phyloP scores from a whole-genome alignment of 2,888 invertebrate species.

The Spisula solida region DNA sequence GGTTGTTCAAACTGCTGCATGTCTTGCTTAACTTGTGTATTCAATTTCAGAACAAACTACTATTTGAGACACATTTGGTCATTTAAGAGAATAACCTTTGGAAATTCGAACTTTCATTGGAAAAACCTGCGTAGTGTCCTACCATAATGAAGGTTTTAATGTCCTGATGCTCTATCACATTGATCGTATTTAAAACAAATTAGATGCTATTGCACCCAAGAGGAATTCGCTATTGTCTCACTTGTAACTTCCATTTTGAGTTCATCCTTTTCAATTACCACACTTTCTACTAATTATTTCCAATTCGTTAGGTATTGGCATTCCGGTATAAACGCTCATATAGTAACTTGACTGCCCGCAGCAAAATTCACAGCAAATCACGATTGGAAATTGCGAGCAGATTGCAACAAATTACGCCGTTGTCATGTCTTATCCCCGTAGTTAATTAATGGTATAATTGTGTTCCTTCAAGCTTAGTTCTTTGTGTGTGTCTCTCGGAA shows the following conservation, averaged over 20 bases:
- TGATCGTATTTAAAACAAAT: background rate
- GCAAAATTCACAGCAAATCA: background rate
- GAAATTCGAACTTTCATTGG: too few relatives aligned
- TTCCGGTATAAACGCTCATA: background rate
- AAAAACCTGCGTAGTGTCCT: too few relatives aligned
- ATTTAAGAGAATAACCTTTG: too few relatives aligned
- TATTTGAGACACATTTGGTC: too few relatives aligned
- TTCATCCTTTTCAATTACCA: background rate
- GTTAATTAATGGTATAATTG: background rate
- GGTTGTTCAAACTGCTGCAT: too few relatives aligned
- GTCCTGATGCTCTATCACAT: background rate
- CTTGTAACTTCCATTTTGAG: background rate
- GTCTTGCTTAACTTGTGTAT: too few relatives aligned
- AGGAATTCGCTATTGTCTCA: background rate
- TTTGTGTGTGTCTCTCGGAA: slow-evolving; percentile 5
- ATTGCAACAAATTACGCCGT: background rate
- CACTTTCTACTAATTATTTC: background rate
- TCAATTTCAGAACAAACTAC: too few relatives aligned
- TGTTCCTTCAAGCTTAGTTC: background rate
- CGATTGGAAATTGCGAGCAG: background rate
- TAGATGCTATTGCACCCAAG: background rate
- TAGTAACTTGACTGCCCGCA: background rate
- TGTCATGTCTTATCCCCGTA: background rate
- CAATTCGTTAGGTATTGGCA: background rate
- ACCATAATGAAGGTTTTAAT: too few relatives aligned